Conservation (phyloP, 2,888 invertebrate genomes). For the Tetramorium bicarinatum region DNA sequence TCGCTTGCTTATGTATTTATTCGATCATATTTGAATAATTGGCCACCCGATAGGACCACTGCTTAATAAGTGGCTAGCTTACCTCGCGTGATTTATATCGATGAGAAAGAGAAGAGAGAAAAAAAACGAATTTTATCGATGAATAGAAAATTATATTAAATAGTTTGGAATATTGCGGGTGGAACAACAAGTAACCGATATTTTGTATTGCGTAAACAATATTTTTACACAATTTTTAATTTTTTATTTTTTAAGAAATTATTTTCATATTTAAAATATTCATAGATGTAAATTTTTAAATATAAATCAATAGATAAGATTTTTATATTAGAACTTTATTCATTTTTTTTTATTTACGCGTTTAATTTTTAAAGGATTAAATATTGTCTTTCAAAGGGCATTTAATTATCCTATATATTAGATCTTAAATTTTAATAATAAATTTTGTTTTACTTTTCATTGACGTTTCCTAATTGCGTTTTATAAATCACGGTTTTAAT, state of each 20-base stretch:
- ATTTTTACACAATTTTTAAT: neutral
- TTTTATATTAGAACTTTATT: neutral
- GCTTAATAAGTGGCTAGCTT: slow-evolving; percentile 60
- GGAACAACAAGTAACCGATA: neutral
- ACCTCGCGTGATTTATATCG: slow-evolving; percentile 25
- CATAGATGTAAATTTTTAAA: neutral
- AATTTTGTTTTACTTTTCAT: neutral
- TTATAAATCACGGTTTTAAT: neutral
- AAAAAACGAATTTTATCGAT: neutral
- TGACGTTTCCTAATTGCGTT: neutral
- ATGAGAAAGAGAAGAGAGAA: neutral
- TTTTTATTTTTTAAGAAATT: neutral
- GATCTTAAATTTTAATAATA: neutral
- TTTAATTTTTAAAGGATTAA: neutral
- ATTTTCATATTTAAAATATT: neutral
- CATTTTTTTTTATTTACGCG: neutral
- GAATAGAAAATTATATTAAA: neutral
- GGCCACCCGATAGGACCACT: slow-evolving; percentile 68
- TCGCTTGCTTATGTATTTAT: slow-evolving; percentile 74
- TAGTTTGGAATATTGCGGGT: neutral
- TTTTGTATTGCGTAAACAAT: neutral
- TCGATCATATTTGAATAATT: slow-evolving; percentile 78
- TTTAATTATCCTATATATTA: neutral
- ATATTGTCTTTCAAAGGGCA: neutral
- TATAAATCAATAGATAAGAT: neutral